Conservation (phyloP, 2,888 invertebrate species). For the Diadromus collaris region DNA sequence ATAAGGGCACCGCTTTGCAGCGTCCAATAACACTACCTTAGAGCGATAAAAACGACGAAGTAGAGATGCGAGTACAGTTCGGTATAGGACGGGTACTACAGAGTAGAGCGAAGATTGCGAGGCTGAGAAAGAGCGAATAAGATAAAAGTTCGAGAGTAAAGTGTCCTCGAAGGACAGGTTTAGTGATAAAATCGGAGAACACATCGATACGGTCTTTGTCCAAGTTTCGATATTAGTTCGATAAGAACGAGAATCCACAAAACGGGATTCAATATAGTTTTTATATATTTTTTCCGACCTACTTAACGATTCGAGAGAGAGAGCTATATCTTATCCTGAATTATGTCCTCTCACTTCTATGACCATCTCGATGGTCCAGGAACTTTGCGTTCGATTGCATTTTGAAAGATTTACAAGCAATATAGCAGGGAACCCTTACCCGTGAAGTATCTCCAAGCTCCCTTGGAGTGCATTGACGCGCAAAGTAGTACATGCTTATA, state of each 20-base stretch:
- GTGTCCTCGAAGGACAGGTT: conserved; percentile 26
- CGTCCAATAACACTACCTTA: conserved; percentile 51
- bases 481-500: conserved; percentile 33
- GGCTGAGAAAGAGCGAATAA: conserved; percentile 7
- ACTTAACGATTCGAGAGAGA: conserved; percentile 23
- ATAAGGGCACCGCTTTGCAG: conserved; percentile 48
- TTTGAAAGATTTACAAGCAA: conserved; percentile 14
- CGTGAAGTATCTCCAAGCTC: too few relatives aligned
- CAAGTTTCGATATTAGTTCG: conserved; percentile 40
- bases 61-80: not conserved
- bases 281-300: conserved; percentile 17
- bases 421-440: too few relatives aligned
- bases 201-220: conserved; percentile 21
- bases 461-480: conserved; percentile 28
- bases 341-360: conserved; percentile 5
- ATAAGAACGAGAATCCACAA: conserved; percentile 42
- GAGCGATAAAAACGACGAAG: conserved; percentile 45
- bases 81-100: conserved; percentile 13
- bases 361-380: not conserved
- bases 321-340: conserved; percentile 20
- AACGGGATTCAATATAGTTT: not conserved
- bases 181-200: conserved; percentile 46
- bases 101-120: conserved; percentile 24
- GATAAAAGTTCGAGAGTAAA: conserved; percentile 37
- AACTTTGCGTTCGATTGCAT: conserved; percentile 32